Conservation (phyloP, 1,140 invertebrate genomes). For the Dendroctonus valens region DNA sequence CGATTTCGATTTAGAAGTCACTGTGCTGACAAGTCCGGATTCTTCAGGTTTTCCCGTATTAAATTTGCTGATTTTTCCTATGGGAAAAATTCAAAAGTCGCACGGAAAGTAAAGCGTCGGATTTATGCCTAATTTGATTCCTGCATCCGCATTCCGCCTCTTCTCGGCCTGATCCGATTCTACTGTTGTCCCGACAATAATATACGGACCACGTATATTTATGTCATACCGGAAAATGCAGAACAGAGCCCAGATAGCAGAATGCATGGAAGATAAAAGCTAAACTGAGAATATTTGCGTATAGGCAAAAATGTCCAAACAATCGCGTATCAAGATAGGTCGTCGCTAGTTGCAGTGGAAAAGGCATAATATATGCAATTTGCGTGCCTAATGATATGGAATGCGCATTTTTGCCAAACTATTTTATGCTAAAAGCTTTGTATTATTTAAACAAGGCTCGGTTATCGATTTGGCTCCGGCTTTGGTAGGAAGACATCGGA, state of each 20-base stretch:
- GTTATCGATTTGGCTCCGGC: too few species aligned
- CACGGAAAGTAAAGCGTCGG: too few species aligned
- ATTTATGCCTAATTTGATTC: too few species aligned
- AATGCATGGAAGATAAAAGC: constrained; percentile 7
- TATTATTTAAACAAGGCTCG: constrained; percentile 10
- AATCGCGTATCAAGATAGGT: constrained; percentile 24
- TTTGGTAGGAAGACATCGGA: too few species aligned
- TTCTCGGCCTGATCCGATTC: too few species aligned
- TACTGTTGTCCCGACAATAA: neutral
- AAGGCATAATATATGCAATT: constrained; percentile 31
- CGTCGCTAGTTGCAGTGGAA: constrained; percentile 13
- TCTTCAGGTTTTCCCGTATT: too few species aligned
- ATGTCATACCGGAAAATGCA: constrained; percentile 16
- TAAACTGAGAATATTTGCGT: constrained; percentile 13
- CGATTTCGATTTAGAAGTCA: too few species aligned
- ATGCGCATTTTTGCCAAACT: constrained; percentile 12
- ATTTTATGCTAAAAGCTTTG: constrained; percentile 14
- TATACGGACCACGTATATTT: constrained; percentile 5
- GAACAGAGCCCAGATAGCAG: constrained; percentile 8
- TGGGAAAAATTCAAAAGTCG: too few species aligned
- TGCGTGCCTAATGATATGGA: constrained; percentile 28
- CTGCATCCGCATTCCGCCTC: too few species aligned
- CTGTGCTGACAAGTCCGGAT: too few species aligned
- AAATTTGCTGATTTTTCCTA: too few species aligned
- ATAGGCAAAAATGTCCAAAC: constrained; percentile 22